Evolutionary conservation across 2,797 vertebrate genomes (phyloP), one percentile per base, ranked within the genome.

Genomic region (Protosalanx chinensis): DNA sequence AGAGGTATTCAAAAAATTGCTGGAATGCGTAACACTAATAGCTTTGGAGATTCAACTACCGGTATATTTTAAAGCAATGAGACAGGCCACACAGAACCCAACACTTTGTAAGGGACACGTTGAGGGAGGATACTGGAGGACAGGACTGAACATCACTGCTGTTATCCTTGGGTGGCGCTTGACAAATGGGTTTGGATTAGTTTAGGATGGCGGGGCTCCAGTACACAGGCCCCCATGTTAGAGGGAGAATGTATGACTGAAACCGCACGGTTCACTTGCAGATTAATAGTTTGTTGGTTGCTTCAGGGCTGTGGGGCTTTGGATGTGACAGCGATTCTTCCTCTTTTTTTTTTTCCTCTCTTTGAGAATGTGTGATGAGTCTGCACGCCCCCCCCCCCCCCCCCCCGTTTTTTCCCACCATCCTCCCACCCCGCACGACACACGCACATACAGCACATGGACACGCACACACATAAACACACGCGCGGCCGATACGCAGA

Each of bases 101-200:
- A 46, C 41, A 46, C 41, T 41, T 7, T 46, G 41, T 46, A 12
- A 12, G 41, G 41, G 41, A 13, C 41, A 46, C 13, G 41, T 46
- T 10, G 10, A 12, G 12, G 41, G 7, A 13, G 41, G 41, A 13
- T 46, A 13, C 41, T 3, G 41, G 41, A 46, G 20, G 18, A n/a
- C 18, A 58, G 12, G 56, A 57, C 56, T 57, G 56, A 6, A 5
- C 20, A 58, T 20, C 61, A 8, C 29, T 15, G 56, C 33, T 29
- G 15, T 16, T 59, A 27, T 72, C 18, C 56, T 30, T 16, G n/a
- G 71, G 46, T 65, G 51, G 15, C 30, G 18, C 41, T 67, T 58
- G 27, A 16, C 64, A 66, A 67, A 61, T 73, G 64, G 57, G 35
- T 41, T 32, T 56, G n/a, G 64, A 73, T 61, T 53, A 67, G 51